Conservation (phyloP, 2,888 invertebrate genomes). For the Meiosimyza decipiens region DNA sequence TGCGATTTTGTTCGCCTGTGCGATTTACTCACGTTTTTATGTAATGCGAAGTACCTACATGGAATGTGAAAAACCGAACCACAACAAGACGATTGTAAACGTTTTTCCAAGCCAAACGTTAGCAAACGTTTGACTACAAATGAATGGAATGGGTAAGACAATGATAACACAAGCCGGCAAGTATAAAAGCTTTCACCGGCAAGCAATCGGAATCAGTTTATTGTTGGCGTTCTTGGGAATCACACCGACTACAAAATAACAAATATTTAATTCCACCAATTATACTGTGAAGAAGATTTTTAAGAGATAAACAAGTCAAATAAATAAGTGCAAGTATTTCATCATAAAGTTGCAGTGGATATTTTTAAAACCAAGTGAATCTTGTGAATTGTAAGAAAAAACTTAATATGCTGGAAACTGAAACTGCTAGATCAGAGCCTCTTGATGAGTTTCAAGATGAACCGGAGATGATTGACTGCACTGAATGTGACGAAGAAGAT, state of each 20-base stretch:
- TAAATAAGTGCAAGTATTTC: slow-evolving; percentile 1
- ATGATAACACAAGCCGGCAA: slow-evolving; percentile 42
- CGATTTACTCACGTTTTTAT: no score
- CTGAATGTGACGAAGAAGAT: slow-evolving; percentile 35
- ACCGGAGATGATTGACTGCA: slow-evolving; percentile 41
- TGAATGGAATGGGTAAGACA: slow-evolving; percentile 4
- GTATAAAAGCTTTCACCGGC: slow-evolving; percentile 55
- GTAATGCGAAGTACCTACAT: no score
- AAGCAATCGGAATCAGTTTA: slow-evolving; percentile 46
- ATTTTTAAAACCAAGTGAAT: slow-evolving; percentile 20
- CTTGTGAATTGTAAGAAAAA: neutral
- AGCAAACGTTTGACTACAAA: slow-evolving; percentile 3
- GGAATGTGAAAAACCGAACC: neutral
- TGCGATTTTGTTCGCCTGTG: no score
- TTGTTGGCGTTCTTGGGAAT: slow-evolving; percentile 31
- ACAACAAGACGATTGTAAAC: slow-evolving; percentile 17
- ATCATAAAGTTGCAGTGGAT: neutral
- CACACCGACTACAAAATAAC: neutral
- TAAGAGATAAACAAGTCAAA: neutral
- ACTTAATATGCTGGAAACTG: slow-evolving; percentile 46
- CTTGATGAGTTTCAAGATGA: slow-evolving; percentile 34
- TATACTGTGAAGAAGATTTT: neutral
- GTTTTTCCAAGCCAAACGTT: slow-evolving; percentile 7
- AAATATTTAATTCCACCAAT: neutral
- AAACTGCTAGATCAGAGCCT: slow-evolving; percentile 33